phyloP scores from a whole-genome alignment of 1,140 invertebrate species.

The Drosophila bocki region DNA sequence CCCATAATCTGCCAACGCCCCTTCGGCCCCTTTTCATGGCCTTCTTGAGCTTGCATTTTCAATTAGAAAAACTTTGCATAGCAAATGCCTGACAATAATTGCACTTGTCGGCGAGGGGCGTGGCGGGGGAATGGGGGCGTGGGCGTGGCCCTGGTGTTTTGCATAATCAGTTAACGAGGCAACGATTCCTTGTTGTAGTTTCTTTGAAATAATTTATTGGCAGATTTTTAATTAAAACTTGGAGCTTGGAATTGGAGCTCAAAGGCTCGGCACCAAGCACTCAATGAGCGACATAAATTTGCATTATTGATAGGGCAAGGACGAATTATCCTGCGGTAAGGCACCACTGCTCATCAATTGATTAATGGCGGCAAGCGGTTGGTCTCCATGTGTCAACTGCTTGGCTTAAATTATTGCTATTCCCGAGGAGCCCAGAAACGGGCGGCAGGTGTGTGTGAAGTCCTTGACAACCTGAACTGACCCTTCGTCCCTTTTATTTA shows the following conservation, averaged over 20 bases:
- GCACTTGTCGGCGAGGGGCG: constrained; percentile 48
- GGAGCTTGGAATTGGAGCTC: constrained; percentile 41
- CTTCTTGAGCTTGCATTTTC: constrained; percentile 77
- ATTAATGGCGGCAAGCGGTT: constrained; percentile 28
- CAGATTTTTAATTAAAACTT: constrained; percentile 83
- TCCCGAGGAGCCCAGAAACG: constrained; percentile 7
- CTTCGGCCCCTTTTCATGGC: not conserved
- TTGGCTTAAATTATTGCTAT: constrained; percentile 41
- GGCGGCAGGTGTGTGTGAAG: constrained; percentile 50
- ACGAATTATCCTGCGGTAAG: constrained; percentile 33
- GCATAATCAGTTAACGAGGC: constrained; percentile 84
- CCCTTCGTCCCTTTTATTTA: constrained; percentile 7
- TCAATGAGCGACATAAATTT: constrained; percentile 65
- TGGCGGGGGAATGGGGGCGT: not conserved
- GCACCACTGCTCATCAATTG: constrained; percentile 34
- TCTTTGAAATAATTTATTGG: constrained; percentile 82
- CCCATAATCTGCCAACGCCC: constrained; percentile 27
- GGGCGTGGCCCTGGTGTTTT: constrained; percentile 64
- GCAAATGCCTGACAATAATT: constrained; percentile 78
- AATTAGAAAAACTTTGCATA: constrained; percentile 81
- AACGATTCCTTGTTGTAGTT: constrained; percentile 79
- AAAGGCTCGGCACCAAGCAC: constrained; percentile 37
- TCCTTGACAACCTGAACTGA: constrained; percentile 29
- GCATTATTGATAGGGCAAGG: constrained; percentile 51
- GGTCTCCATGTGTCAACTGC: constrained; percentile 57